Evolutionary conservation across 1,140 invertebrate species (phyloP), one percentile per base, ranked within the genome.

Genomic region (Agrilus planipennis): DNA sequence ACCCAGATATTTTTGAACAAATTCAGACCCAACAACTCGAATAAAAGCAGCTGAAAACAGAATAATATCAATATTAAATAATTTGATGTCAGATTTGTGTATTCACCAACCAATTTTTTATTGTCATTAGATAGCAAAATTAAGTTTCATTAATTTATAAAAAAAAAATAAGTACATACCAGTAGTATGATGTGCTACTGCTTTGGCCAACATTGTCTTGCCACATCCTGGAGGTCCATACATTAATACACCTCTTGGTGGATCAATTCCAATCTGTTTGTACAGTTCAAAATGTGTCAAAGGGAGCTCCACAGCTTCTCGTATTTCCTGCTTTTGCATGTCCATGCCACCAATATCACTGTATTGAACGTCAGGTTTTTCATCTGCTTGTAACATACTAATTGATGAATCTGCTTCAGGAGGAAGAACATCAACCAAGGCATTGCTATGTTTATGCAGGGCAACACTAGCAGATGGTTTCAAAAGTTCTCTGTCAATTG

Each of bases 281-380:
- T 99, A 99, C n/a, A 99, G 68, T 65, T 99, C 94, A 60, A 96
- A 96, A 63, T 99, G 94, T 31, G 94, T 99, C 1, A 99, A 67
- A 3, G 96, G 95, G 40, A 99, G 64, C 62, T 99, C 95, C 0
- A 99, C 95, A 32, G 95, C 95, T 70, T 99, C 96, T 35, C 94
- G 69, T 44, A 99, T 97, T 67, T 99, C 95, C 63, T 99, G 95
- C 54, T 99, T 99, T 63, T 99, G 95, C 73, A 97, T 96, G 60
- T 99, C 94, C 82, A 99, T 90, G 28, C 96, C 96, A 65, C 96
- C 96, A 65, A 99, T 99, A 57, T 99, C 95, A 16, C 84, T 79
- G 61, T 99, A 99, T 32, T 79, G 76, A 11, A 99, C 90, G 69
- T 99, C 92, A 2, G 95, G 95, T 57, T 98, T 99, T 65, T 99